A percentile compares a stretch with the other conserved stretches of the same genome.
Conservation (phyloP, 2,797 vertebrate species). For the Limnodromus scolopaceus region DNA sequence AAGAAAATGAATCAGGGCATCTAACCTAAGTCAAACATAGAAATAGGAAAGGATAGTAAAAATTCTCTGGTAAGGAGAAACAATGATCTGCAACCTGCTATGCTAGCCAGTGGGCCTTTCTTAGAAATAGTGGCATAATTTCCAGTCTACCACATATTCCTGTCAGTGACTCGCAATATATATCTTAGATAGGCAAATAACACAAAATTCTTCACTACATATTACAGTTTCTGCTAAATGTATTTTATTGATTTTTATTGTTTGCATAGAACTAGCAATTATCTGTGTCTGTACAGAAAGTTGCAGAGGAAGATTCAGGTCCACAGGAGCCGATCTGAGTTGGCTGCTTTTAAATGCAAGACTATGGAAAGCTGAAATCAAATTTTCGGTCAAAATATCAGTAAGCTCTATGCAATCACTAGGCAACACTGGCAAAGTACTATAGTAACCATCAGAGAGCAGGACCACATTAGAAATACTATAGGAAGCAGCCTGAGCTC, state of each 20-base stretch:
- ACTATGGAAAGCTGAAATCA: not conserved
- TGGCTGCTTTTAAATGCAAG: not conserved
- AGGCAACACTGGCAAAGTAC: not conserved
- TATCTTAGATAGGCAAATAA: not conserved
- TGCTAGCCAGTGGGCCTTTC: not conserved
- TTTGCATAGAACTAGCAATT: not conserved
- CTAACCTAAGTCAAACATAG: not conserved
- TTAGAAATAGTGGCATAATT: not conserved
- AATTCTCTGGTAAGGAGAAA: not conserved
- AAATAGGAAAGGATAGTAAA: not conserved
- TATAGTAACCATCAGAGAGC: not conserved
- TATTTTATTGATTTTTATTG: not conserved
- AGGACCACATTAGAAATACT: constrained; percentile 43
- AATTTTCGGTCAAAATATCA: not conserved
- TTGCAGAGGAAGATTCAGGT: not conserved
- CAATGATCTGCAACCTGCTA: not conserved
- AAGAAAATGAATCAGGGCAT: not conserved
- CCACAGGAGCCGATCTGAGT: not conserved
- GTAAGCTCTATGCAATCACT: not conserved
- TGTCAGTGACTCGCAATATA: not conserved
- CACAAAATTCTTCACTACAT: not conserved
- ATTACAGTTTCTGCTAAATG: not conserved
- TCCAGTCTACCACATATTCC: not conserved
- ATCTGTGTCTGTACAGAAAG: not conserved
- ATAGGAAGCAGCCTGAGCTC: not conserved